Conservation (phyloP, 2,113 vertebrate genomes). For the Pedionomus torquatus region DNA sequence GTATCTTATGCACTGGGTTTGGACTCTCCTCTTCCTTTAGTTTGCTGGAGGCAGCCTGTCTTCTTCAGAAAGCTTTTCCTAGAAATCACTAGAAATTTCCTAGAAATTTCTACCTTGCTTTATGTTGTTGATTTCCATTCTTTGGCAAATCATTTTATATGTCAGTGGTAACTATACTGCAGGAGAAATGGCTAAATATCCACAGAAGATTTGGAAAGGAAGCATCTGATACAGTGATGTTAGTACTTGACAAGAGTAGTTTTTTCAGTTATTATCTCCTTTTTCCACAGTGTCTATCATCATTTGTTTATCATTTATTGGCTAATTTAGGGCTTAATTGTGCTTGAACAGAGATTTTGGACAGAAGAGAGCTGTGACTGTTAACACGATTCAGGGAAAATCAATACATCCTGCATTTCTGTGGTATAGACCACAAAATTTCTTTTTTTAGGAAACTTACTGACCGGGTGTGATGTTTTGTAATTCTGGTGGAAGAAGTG, state of each 20-base stretch:
- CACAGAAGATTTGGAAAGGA: not conserved
- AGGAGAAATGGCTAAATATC: not conserved
- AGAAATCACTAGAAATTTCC: not conserved
- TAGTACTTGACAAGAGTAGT: not conserved
- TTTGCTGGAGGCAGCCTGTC: not conserved
- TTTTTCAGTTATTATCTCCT: not conserved
- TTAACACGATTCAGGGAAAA: not conserved
- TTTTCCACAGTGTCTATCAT: constrained; percentile 6
- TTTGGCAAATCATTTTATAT: not conserved
- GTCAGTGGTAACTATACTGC: not conserved
- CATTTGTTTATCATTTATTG: constrained; percentile 6
- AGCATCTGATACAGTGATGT: not conserved
- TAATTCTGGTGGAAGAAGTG: not conserved
- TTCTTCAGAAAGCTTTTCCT: not conserved
- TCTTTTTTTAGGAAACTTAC: not conserved
- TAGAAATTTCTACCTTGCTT: not conserved
- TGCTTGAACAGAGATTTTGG: not conserved
- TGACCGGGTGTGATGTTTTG: not conserved
- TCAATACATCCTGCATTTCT: not conserved
- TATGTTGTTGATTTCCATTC: not conserved
- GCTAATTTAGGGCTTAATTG: constrained; percentile 23
- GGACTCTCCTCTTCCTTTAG: not conserved
- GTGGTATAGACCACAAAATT: not conserved
- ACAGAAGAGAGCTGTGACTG: not conserved
- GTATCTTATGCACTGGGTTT: not conserved